These are phyloP conservation scores for Dromius quadrimaculatus DNA, from an alignment of 2,888 invertebrate species.

Conservation along the genomic window DNA sequence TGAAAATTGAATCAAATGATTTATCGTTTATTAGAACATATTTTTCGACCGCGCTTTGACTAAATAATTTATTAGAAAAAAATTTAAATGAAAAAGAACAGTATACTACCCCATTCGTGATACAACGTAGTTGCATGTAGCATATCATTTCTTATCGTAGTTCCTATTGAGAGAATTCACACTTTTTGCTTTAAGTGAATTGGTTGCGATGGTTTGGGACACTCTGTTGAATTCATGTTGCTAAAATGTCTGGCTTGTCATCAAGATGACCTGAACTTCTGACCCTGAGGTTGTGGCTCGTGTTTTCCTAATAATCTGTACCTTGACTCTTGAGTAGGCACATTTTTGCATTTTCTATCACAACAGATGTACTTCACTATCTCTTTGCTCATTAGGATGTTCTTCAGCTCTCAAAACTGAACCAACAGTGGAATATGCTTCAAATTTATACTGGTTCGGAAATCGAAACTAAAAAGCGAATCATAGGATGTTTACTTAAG, in stretches of 20 bases:
- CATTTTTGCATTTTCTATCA: conserved; percentile 49
- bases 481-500: too few species aligned
- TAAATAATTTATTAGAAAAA: too few species aligned
- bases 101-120: too few species aligned
- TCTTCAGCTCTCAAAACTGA: conserved; percentile 50
- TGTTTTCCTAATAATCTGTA: conserved; percentile 47
- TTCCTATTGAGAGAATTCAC: conserved; percentile 31
- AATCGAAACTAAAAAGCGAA: too few species aligned
- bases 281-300: conserved; percentile 36
- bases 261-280: conserved; percentile 34
- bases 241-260: conserved; percentile 36
- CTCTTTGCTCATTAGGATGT: conserved; percentile 51
- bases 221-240: conserved; percentile 39
- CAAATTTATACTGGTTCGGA: too few species aligned
- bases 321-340: conserved; percentile 52
- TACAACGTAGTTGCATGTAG: conserved; percentile 26
- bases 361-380: conserved; percentile 43
- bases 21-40: too few species aligned
- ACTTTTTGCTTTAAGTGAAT: conserved; percentile 44
- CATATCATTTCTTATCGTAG: conserved; percentile 34
- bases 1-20: not conserved
- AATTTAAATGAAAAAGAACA: too few species aligned
- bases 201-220: conserved; percentile 42
- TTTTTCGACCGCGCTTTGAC: too few species aligned
- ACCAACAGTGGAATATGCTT: conserved; percentile 44